Evolutionary conservation across 2,797 vertebrate genomes (phyloP).

Genomic region (Sebastes matsubarae): DNA sequence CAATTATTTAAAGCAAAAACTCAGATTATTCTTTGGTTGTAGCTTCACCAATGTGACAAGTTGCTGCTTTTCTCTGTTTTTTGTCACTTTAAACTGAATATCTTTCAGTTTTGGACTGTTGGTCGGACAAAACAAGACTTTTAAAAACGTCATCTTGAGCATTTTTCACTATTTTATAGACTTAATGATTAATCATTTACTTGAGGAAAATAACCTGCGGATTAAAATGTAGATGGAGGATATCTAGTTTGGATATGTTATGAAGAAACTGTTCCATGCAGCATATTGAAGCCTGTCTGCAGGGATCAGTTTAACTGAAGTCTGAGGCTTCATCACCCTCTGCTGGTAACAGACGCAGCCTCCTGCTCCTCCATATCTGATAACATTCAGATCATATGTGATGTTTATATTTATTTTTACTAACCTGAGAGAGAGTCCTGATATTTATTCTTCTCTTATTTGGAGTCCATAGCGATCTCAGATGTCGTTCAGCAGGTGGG

Average conservation of each 20-base stretch:
- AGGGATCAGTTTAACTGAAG: background rate
- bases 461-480: background rate
- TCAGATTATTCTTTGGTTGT: background rate
- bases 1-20: background rate
- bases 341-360: slow-evolving; percentile 37
- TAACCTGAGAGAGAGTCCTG: background rate
- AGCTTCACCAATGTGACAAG: background rate
- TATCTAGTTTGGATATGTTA: background rate
- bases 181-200: background rate
- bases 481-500: too few relatives aligned
- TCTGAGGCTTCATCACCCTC: slow-evolving; percentile 20
- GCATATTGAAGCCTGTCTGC: background rate
- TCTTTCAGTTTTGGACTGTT: background rate
- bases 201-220: background rate
- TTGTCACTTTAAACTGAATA: background rate
- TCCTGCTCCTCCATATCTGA: background rate
- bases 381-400: background rate
- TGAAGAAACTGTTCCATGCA: background rate
- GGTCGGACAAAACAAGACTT: background rate
- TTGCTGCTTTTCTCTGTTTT: background rate
- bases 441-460: background rate
- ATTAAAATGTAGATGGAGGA: background rate
- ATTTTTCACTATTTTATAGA: background rate
- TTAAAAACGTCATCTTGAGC: background rate
- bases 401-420: slow-evolving; percentile 16